phyloP scores from a whole-genome alignment of 2,888 invertebrate species.

The Aporophyla lueneburgensis region DNA sequence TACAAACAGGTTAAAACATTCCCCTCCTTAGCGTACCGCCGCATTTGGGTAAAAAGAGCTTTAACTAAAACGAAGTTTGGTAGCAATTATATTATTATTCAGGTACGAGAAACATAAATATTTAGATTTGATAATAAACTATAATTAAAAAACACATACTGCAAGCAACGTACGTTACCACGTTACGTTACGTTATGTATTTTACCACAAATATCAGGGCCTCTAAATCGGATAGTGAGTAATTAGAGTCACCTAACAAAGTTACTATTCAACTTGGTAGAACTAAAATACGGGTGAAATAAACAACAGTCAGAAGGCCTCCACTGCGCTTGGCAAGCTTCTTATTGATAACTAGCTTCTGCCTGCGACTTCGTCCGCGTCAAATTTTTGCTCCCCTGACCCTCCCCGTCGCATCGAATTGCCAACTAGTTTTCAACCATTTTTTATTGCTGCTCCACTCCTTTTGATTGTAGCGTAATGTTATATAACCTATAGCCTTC shows the following conservation, averaged over 20 bases:
- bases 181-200: too few species aligned
- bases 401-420: too few species aligned
- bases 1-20: slow-evolving; percentile 1
- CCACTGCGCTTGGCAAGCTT: neutral
- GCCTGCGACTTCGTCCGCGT: too few species aligned
- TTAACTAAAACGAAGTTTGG: neutral
- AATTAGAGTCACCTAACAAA: neutral
- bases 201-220: neutral
- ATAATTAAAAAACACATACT: neutral
- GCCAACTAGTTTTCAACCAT: too few species aligned
- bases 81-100: neutral
- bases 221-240: neutral
- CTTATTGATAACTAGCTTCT: too few species aligned
- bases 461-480: too few species aligned
- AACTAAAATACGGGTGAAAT: neutral
- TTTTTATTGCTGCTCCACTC: too few species aligned
- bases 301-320: neutral
- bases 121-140: neutral
- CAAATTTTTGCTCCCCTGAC: too few species aligned
- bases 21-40: neutral
- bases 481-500: too few species aligned
- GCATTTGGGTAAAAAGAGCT: neutral
- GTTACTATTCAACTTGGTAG: neutral
- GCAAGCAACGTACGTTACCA: too few species aligned
- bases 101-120: neutral